Conservation (phyloP, 2,797 vertebrate genomes). For the Meda fulgida region DNA sequence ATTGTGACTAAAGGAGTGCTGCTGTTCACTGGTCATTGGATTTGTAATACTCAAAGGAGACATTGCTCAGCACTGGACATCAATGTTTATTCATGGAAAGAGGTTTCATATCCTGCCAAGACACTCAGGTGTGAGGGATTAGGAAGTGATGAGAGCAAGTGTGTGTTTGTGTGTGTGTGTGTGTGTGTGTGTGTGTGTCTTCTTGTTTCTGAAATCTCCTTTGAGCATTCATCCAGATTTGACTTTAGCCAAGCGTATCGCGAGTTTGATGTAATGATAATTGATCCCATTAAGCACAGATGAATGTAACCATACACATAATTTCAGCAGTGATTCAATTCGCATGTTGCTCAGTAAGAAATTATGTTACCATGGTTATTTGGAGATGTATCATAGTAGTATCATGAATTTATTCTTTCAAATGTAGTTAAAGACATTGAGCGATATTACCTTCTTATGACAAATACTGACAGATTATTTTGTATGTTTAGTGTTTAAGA, state of each 20-base stretch:
- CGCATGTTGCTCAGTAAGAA: neutral
- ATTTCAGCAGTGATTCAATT: conserved; percentile 10
- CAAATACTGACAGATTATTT: too few species aligned
- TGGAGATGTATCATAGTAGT: neutral
- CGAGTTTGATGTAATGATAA: neutral
- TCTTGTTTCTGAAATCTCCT: conserved; percentile 25
- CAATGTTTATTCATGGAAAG: conserved; percentile 49
- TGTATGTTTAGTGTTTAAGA: neutral
- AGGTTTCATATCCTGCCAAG: conserved; percentile 44
- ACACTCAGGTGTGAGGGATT: conserved; percentile 47
- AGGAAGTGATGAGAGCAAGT: conserved; percentile 3
- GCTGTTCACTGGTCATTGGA: conserved; percentile 38
- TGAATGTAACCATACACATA: neutral
- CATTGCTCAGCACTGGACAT: conserved; percentile 23
- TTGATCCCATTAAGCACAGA: conserved; percentile 12
- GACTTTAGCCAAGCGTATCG: conserved; percentile 16
- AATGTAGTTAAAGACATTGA: neutral
- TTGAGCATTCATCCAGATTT: conserved; percentile 28
- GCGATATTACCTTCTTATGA: neutral
- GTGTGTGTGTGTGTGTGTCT: conserved; percentile 19
- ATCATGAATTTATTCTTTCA: neutral
- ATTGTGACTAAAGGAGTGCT: conserved; percentile 25
- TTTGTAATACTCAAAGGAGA: conserved; percentile 44
- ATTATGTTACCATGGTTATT: neutral
- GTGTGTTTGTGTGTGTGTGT: conserved; percentile 28